Base-by-base conservation (phyloP, 1,140 invertebrate genomes). In the Latrodectus geometricus region DNA sequence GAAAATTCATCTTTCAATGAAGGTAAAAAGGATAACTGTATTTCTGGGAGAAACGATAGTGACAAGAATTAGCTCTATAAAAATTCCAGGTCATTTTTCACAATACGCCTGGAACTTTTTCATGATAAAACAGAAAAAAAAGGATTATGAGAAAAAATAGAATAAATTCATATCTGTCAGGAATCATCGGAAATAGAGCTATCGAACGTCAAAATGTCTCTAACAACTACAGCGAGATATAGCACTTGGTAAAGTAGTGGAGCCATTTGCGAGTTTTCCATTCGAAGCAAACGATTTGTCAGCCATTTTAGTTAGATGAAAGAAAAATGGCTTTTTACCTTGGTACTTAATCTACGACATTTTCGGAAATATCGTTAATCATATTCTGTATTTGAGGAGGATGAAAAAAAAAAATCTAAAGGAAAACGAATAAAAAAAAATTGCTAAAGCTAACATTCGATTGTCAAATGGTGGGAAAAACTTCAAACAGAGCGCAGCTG, bases 101-200 rank as follows among this genome's bases (percentile, higher is more conserved):
- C 48, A 9, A 66, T 21, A 11, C 56, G n/a, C 21, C n/a, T 12
- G 17, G 48, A 68, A 68, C 23, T 9, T 21, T 48, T 35, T 70
- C 23, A 52, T 80, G 21, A 52, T 21, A 21, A 21, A 14, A 70
- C 23, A 54, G 49, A 69, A 80, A 68, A 70, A 80, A 80, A 80
- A 50, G 52, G 56, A 54, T 12, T 48, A n/a, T 70, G 78, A 70
- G 35, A 70, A n/a, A 52, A 80, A 21, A 35, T 9, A 14, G 78
- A 70, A 80, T 80, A 80, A 80, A 80, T 80, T 80, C 78, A 80
- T 80, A 80, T 80, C 78, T 80, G 78, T 80, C 78, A 80, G 20
- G 66, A 80, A 70, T 70, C 78, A 80, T 80, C 66, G 66, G 78
- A 80, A 80, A 80, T 80, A 54, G 78, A 70, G 66, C 78, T 80